These are phyloP conservation scores for Leptinotarsa defecta DNA, from an alignment of 1,140 invertebrate species.

Conservation along the genomic window DNA sequence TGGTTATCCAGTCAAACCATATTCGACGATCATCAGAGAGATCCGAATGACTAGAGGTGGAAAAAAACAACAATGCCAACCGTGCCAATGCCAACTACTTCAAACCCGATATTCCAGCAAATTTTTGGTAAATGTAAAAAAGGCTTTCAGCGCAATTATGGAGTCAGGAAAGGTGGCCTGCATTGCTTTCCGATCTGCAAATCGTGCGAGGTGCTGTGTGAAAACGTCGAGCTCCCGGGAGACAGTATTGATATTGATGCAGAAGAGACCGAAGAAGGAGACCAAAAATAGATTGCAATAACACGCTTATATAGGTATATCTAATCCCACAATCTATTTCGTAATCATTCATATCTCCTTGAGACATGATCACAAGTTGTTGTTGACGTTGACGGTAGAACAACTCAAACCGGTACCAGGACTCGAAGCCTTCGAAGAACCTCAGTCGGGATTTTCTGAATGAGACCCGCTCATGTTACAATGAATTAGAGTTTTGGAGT, in stretches of 20 bases:
- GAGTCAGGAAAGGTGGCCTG: conserved; percentile 13
- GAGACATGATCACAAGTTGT: background rate
- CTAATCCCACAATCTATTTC: conserved; percentile 9
- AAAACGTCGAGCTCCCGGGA: background rate
- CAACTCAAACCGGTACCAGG: background rate
- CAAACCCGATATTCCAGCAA: conserved; percentile 11
- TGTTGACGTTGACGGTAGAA: background rate
- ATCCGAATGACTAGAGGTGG: background rate
- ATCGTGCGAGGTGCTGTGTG: conserved; percentile 17
- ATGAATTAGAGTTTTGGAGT: too few species aligned
- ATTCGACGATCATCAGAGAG: conserved; percentile 19
- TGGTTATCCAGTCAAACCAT: conserved; percentile 17
- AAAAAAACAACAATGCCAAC: conserved; percentile 2
- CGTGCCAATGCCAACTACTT: conserved; percentile 22
- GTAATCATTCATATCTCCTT: conserved; percentile 4
- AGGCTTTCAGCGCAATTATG: conserved; percentile 5
- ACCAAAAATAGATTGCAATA: background rate
- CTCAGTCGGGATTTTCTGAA: background rate
- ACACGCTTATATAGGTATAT: conserved; percentile 3
- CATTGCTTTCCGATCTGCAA: conserved; percentile 20
- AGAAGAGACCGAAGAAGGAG: conserved; percentile 1
- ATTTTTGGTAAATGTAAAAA: conserved; percentile 13
- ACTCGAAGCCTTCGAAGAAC: background rate
- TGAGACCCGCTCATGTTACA: background rate
- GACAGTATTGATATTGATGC: background rate